Conservation (phyloP, 2,113 vertebrate genomes). For the Nanorana parkeri region DNA sequence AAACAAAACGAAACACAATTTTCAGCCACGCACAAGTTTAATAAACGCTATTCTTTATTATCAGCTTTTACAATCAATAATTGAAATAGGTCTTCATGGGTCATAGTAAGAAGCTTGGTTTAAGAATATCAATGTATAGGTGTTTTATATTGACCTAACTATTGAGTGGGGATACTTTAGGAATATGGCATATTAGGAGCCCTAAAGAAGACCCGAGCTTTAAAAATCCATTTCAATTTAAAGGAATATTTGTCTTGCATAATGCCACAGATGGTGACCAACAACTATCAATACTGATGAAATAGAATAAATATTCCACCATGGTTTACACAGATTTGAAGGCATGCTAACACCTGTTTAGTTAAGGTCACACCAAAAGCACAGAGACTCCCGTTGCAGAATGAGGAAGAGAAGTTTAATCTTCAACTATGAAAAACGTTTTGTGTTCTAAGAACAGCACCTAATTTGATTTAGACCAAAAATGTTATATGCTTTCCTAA, state of each 20-base stretch:
- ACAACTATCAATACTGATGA: background rate
- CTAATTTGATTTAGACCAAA: no score
- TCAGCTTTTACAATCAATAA: no score
- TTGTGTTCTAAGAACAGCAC: no score
- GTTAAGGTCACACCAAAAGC: no score
- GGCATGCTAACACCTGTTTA: no score
- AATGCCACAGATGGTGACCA: conserved; percentile 12
- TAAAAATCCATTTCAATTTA: conserved; percentile 27
- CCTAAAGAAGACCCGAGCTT: background rate
- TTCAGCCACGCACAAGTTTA: no score
- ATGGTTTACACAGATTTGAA: conserved; percentile 4
- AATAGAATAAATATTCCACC: background rate
- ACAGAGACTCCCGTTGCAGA: no score
- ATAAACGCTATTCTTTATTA: no score
- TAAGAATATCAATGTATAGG: background rate
- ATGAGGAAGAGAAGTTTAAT: no score
- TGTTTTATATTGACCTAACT: background rate
- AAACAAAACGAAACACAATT: no score
- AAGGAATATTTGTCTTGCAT: conserved; percentile 6
- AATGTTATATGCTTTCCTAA: no score
- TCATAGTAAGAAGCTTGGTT: background rate
- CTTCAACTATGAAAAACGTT: no score
- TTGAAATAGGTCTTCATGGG: background rate
- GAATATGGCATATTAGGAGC: background rate
- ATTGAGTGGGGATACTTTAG: background rate